Evolutionary conservation across 2,113 vertebrate genomes (phyloP).

Genomic region (Sturnira hondurensis): DNA sequence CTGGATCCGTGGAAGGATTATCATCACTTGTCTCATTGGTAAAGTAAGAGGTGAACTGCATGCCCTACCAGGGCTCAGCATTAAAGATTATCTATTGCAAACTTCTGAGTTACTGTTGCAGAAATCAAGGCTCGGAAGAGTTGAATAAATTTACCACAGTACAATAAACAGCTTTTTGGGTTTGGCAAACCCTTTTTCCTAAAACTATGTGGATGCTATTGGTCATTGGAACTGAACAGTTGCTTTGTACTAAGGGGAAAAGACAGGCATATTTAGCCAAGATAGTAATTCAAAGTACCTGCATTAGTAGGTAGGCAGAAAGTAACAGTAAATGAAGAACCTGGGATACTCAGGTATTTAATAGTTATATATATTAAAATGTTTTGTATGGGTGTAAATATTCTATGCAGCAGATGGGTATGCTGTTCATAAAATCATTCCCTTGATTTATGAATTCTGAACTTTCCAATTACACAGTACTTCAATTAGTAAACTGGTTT

Average conservation of each 20-base stretch:
- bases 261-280: not conserved
- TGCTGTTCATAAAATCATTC: not conserved
- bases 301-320: not conserved
- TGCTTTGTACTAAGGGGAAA: not conserved
- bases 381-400: not conserved
- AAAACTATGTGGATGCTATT: not conserved
- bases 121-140: not conserved
- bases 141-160: not conserved
- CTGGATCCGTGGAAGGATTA: not conserved
- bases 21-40: not conserved
- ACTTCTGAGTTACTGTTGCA: not conserved
- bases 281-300: conserved; percentile 14
- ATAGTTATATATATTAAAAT: not conserved
- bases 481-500: conserved; percentile 29
- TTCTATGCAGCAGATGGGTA: not conserved
- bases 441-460: not conserved
- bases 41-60: not conserved
- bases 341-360: not conserved
- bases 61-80: not conserved
- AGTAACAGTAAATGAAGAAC: not conserved
- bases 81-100: not conserved
- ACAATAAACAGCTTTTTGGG: not conserved
- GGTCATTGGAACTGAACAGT: not conserved
- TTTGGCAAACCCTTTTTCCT: not conserved
- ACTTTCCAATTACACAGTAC: not conserved